Evolutionary conservation across 2,113 vertebrate genomes (phyloP).

Genomic region (Mus spicilegus): DNA sequence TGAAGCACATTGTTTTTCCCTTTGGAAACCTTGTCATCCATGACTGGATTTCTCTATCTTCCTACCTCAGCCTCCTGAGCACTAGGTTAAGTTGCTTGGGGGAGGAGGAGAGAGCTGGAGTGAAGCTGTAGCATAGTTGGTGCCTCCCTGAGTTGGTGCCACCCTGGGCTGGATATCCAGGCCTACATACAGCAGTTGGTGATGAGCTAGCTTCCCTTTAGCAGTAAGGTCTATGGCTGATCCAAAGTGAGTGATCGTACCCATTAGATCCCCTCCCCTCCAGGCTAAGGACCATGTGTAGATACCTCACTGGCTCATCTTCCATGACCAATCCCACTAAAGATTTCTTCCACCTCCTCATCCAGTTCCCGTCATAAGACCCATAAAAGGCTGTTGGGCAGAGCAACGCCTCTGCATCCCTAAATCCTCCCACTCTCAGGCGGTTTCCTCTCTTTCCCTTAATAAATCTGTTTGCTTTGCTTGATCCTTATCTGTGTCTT

Average conservation of each 20-base stretch:
- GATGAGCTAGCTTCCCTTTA: not conserved
- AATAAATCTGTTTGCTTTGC: not conserved
- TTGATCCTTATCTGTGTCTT: not conserved
- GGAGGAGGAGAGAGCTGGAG: too few relatives aligned
- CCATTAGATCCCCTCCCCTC: not conserved
- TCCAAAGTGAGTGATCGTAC: not conserved
- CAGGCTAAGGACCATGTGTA: not conserved
- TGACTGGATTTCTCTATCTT: not conserved
- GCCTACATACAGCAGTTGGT: not conserved
- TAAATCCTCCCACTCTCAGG: not conserved
- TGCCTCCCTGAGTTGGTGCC: not conserved
- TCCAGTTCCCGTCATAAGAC: not conserved
- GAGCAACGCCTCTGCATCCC: not conserved
- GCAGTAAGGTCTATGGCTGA: not conserved
- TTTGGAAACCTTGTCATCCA: not conserved
- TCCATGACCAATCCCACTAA: not conserved
- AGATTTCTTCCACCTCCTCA: not conserved
- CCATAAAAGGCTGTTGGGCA: not conserved
- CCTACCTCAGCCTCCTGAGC: not conserved
- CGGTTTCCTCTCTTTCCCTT: not conserved
- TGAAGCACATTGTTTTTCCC: not conserved
- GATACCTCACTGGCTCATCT: not conserved
- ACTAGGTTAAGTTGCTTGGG: not conserved
- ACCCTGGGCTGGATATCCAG: not conserved
- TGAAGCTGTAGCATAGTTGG: not conserved